phyloP scores from a whole-genome alignment of 2,797 vertebrate genomes.

The Oophaga sylvatica region DNA sequence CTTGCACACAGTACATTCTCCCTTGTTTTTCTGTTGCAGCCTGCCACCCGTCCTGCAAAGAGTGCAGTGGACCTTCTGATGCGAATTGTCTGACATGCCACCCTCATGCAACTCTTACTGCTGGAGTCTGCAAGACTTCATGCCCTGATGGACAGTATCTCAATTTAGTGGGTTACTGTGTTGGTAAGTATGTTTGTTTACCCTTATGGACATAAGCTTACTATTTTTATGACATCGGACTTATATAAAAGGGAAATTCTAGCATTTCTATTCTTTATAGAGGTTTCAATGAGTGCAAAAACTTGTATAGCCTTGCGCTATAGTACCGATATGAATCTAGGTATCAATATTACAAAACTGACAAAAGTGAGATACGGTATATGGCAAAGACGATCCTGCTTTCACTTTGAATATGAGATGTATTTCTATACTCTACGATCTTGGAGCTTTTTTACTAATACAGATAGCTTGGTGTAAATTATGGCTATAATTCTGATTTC shows the following conservation, averaged over 20 bases:
- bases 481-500: too few species aligned
- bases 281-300: not conserved
- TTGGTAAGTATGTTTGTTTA: slow-evolving; percentile 76
- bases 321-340: too few species aligned
- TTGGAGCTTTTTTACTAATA: too few species aligned
- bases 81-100: slow-evolving; percentile 84
- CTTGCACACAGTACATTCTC: not conserved
- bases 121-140: slow-evolving; percentile 80
- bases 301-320: too few species aligned
- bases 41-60: slow-evolving; percentile 88
- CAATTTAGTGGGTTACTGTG: slow-evolving; percentile 79
- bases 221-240: not conserved
- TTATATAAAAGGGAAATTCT: too few species aligned
- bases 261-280: not conserved
- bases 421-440: too few species aligned
- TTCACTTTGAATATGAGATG: too few species aligned
- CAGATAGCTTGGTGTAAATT: too few species aligned
- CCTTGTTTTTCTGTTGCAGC: slow-evolving; percentile 68
- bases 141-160: slow-evolving; percentile 86
- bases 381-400: too few species aligned
- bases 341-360: too few species aligned
- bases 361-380: too few species aligned
- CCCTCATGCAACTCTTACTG: slow-evolving; percentile 69
- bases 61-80: slow-evolving; percentile 81
- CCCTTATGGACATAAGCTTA: not conserved